A percentile compares a stretch with the other conserved stretches of the same genome.
These are phyloP conservation scores for Eupristina koningsbergeri DNA, from an alignment of 1,140 invertebrate species.

Conservation along the genomic window DNA sequence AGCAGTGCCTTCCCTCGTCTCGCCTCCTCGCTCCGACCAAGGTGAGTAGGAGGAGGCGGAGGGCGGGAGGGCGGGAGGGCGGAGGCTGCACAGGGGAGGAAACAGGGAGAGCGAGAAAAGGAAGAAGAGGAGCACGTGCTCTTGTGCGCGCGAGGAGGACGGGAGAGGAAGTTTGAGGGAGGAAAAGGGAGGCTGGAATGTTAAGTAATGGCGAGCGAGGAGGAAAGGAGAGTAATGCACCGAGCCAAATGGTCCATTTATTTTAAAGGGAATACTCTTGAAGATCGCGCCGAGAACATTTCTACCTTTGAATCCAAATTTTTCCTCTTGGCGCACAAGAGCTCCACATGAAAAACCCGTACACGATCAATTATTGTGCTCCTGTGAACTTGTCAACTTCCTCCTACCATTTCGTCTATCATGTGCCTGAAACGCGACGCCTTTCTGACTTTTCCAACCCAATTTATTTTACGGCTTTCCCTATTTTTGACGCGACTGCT, in stretches of 20 bases:
- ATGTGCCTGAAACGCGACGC: no score
- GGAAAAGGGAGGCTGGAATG: slow-evolving; percentile 27
- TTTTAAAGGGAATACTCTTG: not conserved
- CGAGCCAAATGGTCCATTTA: not conserved
- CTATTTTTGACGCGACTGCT: not conserved
- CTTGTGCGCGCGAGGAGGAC: not conserved
- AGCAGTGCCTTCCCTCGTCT: slow-evolving; percentile 7
- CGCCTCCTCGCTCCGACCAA: slow-evolving; percentile 9
- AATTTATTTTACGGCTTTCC: not conserved
- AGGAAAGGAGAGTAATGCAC: not conserved
- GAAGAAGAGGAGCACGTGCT: slow-evolving; percentile 33
- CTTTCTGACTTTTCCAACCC: not conserved
- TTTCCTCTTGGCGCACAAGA: not conserved
- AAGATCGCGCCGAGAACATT: not conserved
- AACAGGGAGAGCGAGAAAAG: slow-evolving; percentile 14
- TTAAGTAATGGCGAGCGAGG: slow-evolving; percentile 12
- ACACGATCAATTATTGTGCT: not conserved
- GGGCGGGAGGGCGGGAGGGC: not conserved
- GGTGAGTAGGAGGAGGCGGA: not conserved
- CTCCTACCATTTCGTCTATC: not conserved
- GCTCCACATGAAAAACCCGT: not conserved
- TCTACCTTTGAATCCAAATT: not conserved
- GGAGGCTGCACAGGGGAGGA: not conserved
- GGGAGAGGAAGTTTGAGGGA: slow-evolving; percentile 15
- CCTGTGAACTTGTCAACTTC: not conserved